phyloP scores from a whole-genome alignment of 2,888 invertebrate species.

The Hecatera dysodea region DNA sequence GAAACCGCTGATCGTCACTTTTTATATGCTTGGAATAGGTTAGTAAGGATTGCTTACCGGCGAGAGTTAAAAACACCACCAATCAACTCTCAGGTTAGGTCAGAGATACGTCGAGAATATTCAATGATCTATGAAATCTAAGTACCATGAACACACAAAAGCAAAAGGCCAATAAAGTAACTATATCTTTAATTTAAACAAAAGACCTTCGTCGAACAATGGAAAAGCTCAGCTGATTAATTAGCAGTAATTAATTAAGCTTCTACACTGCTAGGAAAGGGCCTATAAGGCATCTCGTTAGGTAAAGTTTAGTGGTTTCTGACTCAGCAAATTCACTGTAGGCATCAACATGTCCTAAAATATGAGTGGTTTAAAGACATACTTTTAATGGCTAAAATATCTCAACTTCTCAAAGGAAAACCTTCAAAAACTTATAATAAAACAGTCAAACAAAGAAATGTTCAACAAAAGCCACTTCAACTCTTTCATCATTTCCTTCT shows the following conservation, averaged over 20 bases:
- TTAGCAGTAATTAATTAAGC: not conserved
- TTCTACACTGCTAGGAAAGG: not conserved
- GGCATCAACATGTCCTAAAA: not conserved
- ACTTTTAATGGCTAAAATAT: too few species aligned
- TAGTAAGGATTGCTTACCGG: not conserved
- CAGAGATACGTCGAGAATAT: not conserved
- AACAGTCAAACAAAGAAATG: not conserved
- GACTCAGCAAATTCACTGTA: not conserved
- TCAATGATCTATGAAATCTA: not conserved
- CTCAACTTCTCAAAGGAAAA: too few species aligned
- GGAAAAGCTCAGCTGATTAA: not conserved
- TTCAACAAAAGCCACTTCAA: not conserved
- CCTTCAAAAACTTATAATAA: not conserved
- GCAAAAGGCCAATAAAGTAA: not conserved
- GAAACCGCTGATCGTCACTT: not conserved
- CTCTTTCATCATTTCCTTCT: not conserved
- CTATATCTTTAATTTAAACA: not conserved
- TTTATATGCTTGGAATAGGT: slow-evolving; percentile 13
- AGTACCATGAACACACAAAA: too few species aligned
- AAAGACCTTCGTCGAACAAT: not conserved
- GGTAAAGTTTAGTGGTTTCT: not conserved
- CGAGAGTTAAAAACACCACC: not conserved
- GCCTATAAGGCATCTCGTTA: not conserved
- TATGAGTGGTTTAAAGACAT: not conserved
- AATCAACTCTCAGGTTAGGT: not conserved